phyloP scores from a whole-genome alignment of 2,888 invertebrate species.

The Athalia circularis region DNA sequence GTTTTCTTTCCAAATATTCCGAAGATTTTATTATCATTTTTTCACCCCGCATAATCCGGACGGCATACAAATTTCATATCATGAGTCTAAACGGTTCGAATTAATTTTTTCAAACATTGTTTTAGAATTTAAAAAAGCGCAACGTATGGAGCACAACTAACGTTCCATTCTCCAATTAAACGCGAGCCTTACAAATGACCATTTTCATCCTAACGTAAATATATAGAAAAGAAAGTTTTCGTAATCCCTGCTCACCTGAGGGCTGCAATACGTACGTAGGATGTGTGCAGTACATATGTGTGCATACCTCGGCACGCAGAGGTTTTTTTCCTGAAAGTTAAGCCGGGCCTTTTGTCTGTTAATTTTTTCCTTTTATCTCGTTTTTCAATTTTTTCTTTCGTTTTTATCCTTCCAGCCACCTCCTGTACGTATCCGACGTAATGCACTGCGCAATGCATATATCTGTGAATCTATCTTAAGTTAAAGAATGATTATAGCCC shows the following conservation, averaged over 20 bases:
- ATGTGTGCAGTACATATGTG: neutral
- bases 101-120: conserved; percentile 9
- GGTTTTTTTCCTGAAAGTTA: neutral
- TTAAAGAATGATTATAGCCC: conserved; percentile 36
- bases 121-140: neutral
- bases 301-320: neutral
- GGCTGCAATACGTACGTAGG: neutral
- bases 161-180: neutral
- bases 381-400: too few relatives aligned
- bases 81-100: conserved; percentile 18
- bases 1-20: neutral
- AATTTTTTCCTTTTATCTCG: too few relatives aligned
- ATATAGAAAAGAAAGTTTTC: conserved; percentile 6
- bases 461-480: conserved; percentile 10
- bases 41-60: neutral
- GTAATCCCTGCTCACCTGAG: conserved; percentile 2
- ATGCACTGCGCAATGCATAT: neutral
- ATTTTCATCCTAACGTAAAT: conserved; percentile 21
- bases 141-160: too few relatives aligned
- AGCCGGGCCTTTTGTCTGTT: too few relatives aligned
- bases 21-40: neutral
- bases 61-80: neutral
- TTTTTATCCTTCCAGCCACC: too few relatives aligned
- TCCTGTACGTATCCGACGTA: too few relatives aligned
- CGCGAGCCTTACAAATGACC: neutral